Base-by-base conservation (phyloP, 2,113 vertebrate species). In the Crocuta crocuta region DNA sequence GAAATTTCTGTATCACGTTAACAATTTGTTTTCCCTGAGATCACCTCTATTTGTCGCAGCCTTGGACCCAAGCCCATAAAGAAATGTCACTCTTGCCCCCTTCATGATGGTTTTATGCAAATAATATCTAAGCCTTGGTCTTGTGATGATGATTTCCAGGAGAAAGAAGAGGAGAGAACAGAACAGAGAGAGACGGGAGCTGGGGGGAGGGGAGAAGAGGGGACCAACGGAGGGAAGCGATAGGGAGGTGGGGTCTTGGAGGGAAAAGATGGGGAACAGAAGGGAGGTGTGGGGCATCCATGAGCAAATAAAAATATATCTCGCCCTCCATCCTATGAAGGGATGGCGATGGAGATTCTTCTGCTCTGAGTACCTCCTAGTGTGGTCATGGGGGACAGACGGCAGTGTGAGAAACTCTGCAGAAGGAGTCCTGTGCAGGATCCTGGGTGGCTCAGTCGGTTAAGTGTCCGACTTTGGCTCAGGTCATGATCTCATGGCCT, bases 41-140 rank as follows among this genome's bases (percentile, higher is more conserved):
- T 33, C 66, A 58, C 81, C 78, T 92, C 48, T 73, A 63, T 93
- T 82, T 80, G 92, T 95, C 96, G 89, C 88, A 74, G 71, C 31
- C 94, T 87, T 65, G 58, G 55, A 89, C 70, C n/a, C 45, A 43
- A 48, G 9, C 61, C 95, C 81, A 28, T 58, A 89, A 95, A 96
- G 91, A 93, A 79, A 87, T 33, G 15, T 80, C 73, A 66, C 80
- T 89, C 48, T 71, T 7, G 48, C 43, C 70, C 43, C 9, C 58
- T 88, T 65, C 16, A 45, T 76, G 91, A 58, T 84, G 24, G 55
- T 79, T 93, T 80, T 65, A 83, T 80, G 92, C 96, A 95, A 97
- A 82, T 92, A 63, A 66, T 31, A 39, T 39, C 23, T 63, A 50
- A 70, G 43, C 33, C 89, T 95, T 23, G 50, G 35, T 74, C 95